A percentile compares a stretch with the other conserved stretches of the same genome.
Evolutionary conservation across 2,797 vertebrate genomes (phyloP).

Genomic region (Sebastes cheni): DNA sequence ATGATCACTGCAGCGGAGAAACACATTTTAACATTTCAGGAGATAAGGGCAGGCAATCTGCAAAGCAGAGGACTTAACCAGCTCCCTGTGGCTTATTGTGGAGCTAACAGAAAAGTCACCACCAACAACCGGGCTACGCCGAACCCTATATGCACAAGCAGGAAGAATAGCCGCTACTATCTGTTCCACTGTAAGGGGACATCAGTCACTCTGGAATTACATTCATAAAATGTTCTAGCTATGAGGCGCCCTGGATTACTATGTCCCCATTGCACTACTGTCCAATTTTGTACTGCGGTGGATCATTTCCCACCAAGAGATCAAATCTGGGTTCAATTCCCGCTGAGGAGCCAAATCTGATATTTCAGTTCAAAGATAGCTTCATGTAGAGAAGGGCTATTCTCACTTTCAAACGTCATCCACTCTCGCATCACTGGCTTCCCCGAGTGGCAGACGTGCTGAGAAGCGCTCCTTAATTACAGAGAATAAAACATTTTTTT

Average conservation of each 20-base stretch:
- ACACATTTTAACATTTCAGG: conserved; percentile 81
- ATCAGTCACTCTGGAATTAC: conserved; percentile 34
- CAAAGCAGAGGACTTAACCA: conserved; percentile 77
- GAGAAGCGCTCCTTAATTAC: conserved; percentile 48
- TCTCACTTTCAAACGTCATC: conserved; percentile 47
- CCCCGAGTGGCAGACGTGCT: conserved; percentile 20
- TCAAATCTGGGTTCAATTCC: conserved; percentile 38
- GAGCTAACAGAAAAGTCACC: conserved; percentile 63
- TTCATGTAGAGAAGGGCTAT: conserved; percentile 34
- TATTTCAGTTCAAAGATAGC: conserved; percentile 49
- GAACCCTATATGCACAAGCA: conserved; percentile 9
- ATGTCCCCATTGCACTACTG: background rate
- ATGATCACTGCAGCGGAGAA: conserved; percentile 80
- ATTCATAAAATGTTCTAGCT: background rate
- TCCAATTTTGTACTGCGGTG: conserved; percentile 20
- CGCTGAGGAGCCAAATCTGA: conserved; percentile 33
- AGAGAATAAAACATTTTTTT: conserved; percentile 37
- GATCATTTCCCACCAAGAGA: conserved; percentile 38
- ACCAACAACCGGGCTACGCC: conserved; percentile 20
- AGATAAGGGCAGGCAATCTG: conserved; percentile 81
- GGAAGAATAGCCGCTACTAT: conserved; percentile 19
- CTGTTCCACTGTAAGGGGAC: background rate
- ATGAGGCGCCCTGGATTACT: background rate
- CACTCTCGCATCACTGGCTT: conserved; percentile 9
- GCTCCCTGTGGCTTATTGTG: conserved; percentile 73